These are phyloP conservation scores for Ctenicera cuprea DNA, from an alignment of 2,888 invertebrate genomes.

Conservation along the genomic window DNA sequence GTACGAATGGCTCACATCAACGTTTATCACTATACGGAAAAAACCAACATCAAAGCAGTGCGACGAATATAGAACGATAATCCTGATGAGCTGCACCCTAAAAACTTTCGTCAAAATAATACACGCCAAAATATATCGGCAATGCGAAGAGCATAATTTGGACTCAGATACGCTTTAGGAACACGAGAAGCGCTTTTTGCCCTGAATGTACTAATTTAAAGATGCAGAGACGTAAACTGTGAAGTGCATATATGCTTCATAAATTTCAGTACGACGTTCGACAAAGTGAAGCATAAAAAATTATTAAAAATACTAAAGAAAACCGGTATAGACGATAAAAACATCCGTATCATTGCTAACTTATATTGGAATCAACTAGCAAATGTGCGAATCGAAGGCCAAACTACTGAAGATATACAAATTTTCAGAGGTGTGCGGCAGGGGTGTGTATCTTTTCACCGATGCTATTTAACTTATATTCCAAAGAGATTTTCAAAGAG, in stretches of 20 bases:
- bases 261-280: conserved; percentile 46
- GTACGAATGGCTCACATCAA: background rate
- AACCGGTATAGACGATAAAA: too few relatives aligned
- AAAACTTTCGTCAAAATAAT: too few relatives aligned
- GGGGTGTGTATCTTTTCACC: conserved; percentile 24
- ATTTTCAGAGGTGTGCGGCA: conserved; percentile 27
- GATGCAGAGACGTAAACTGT: conserved; percentile 36
- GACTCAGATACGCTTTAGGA: background rate
- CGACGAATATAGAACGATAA: too few relatives aligned
- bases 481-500: conserved; percentile 22
- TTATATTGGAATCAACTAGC: too few relatives aligned
- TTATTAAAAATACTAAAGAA: conserved; percentile 39
- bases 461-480: conserved; percentile 12
- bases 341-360: conserved; percentile 23
- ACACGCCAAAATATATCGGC: too few relatives aligned
- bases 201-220: conserved; percentile 34
- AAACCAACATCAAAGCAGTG: too few relatives aligned
- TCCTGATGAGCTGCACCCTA: too few relatives aligned
- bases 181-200: too few relatives aligned
- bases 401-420: conserved; percentile 8
- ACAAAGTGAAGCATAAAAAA: conserved; percentile 44
- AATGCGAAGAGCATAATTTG: too few relatives aligned
- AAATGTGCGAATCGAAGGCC: conserved; percentile 5
- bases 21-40: too few relatives aligned
- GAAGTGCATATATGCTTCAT: too few relatives aligned